Evolutionary conservation across 2,797 vertebrate genomes (phyloP).

Genomic region (Limnodromus scolopaceus): DNA sequence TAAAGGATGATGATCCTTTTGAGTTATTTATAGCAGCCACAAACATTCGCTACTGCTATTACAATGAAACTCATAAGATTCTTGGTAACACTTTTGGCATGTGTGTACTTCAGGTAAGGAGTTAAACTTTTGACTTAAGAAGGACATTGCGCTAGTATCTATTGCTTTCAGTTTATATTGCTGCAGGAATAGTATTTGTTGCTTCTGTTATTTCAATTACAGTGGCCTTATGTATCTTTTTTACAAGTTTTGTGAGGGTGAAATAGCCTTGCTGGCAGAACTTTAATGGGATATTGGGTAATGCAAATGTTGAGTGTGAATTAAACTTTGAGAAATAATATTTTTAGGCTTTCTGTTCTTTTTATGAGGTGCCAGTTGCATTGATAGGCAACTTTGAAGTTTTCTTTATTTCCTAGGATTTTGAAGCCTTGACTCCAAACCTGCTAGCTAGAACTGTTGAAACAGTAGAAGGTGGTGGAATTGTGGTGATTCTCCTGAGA

Average conservation of each 20-base stretch:
- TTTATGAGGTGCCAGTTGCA: not conserved
- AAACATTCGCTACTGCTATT: constrained; percentile 99
- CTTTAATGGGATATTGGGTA: not conserved
- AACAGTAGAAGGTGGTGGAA: constrained; percentile 95
- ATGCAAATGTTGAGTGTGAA: not conserved
- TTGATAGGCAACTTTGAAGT: not conserved
- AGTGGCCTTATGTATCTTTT: not conserved
- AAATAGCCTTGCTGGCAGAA: not conserved
- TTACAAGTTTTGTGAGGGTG: not conserved
- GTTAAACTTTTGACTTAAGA: not conserved
- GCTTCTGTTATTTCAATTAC: not conserved
- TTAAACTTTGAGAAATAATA: not conserved
- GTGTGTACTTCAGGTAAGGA: constrained; percentile 93
- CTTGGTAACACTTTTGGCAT: constrained; percentile 97
- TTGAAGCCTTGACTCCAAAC: constrained; percentile 96
- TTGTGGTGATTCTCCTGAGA: constrained; percentile 92
- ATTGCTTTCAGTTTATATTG: not conserved
- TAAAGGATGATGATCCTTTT: constrained; percentile 95
- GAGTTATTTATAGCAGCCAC: constrained; percentile 96
- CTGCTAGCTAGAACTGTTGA: constrained; percentile 94
- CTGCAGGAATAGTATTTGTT: not conserved
- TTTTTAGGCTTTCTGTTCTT: not conserved
- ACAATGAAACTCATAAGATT: constrained; percentile 98
- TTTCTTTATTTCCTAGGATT: constrained; percentile 82
- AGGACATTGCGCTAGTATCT: accelerated